These are phyloP conservation scores for Phalacrocorax aristotelis DNA, from an alignment of 2,113 vertebrate genomes.

Conservation along the genomic window DNA sequence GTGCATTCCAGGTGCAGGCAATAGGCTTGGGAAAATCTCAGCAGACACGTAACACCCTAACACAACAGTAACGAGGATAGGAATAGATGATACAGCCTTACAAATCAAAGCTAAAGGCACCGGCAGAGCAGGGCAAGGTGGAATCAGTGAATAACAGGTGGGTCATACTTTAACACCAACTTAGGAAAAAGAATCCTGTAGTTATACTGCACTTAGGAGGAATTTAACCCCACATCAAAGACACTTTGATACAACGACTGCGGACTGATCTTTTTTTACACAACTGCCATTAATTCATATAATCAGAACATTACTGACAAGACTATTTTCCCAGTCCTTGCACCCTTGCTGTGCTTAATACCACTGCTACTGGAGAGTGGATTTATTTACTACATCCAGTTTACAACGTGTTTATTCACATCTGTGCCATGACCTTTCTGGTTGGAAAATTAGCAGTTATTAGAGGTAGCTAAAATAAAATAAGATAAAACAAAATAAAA, in stretches of 20 bases:
- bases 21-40: background rate
- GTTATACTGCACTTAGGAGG: background rate
- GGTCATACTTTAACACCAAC: background rate
- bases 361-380: background rate
- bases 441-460: background rate
- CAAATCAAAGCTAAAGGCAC: background rate
- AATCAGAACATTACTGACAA: background rate
- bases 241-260: background rate
- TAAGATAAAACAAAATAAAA: background rate
- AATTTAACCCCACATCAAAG: background rate
- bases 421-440: background rate
- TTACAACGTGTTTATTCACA: slow-evolving; percentile 4
- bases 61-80: background rate
- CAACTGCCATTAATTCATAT: background rate
- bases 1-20: background rate
- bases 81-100: background rate
- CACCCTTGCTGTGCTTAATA: background rate
- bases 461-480: background rate
- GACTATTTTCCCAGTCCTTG: background rate
- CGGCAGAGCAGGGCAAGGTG: background rate
- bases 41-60: background rate
- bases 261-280: background rate
- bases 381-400: slow-evolving; percentile 12
- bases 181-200: background rate
- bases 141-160: background rate